Base-by-base conservation (phyloP, 2,113 vertebrate genomes). In the Hippopotamus amphibius region DNA sequence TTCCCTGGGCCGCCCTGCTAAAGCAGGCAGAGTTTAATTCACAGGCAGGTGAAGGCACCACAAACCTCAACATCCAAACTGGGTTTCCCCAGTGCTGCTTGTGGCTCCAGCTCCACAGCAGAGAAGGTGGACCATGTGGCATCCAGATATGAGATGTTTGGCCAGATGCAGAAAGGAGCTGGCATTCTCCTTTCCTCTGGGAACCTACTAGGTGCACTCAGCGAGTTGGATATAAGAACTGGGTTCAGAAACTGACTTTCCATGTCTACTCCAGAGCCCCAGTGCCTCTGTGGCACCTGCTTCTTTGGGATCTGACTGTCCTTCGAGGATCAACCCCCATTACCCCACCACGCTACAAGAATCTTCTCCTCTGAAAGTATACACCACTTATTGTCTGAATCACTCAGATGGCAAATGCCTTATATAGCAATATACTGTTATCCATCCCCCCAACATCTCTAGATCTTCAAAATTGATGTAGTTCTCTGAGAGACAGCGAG, bases 181-280 rank as follows among this genome's bases (percentile, higher is more conserved):
- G 30, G 6, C 43, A 46, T 76, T 65, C 48, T 22, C 28, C 4
- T 15, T 0, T 59, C 43, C 37, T 7, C 21, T 43, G 74, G 26
- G 37, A 68, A 41, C 9, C 21, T 19, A 17, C 16, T 26, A 11
- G 28, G 8, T 3, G 0, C 0, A 26, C 1, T 55, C 14, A 10
- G 0, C 0, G 11, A 90, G 57, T 4, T 61, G 85, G 63, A 65
- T 41, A 7, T 6, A 86, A 46, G 50, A 57, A 7, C 5, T 7
- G 0, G 33, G 3, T 0, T 0, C 50, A 37, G 30, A 46, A 93
- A 33, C 57, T 33, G 72, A 0, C 0, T 68, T 94, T 22, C 86
- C 46, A 0, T 26, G 17, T 57, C 15, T 66, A 61, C 7, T 43
- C 69, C 0, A 0, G 11, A 9, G 8, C 72, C 41, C 15, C 3